phyloP scores from a whole-genome alignment of 2,113 vertebrate genomes.

The Leptobrachium leishanense region DNA sequence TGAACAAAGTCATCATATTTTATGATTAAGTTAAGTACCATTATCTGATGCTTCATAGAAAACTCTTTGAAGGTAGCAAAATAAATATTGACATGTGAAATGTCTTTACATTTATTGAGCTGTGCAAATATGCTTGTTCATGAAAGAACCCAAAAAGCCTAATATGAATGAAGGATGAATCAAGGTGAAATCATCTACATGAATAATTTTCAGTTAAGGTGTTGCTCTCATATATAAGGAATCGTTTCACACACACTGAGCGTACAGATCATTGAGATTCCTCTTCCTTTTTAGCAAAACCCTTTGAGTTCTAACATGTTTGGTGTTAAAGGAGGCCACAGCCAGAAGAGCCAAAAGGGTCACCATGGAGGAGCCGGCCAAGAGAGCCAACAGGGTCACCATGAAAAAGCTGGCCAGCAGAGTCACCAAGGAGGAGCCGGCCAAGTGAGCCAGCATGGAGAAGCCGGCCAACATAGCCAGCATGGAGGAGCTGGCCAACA shows the following conservation, averaged over 20 bases:
- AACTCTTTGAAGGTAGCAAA: background rate
- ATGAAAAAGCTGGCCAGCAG: background rate
- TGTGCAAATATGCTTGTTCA: no score
- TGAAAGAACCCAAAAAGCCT: no score
- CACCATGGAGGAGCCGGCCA: background rate
- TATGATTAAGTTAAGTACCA: background rate
- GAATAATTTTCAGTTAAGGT: background rate
- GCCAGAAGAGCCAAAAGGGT: background rate
- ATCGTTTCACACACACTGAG: background rate
- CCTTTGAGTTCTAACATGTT: conserved; percentile 6
- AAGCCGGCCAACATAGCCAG: background rate
- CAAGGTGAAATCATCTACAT: background rate
- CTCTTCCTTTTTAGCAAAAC: background rate
- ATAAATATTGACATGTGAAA: background rate
- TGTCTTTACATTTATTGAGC: background rate
- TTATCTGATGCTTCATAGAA: background rate
- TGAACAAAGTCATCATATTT: background rate
- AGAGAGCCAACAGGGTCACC: background rate
- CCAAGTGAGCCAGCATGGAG: no score
- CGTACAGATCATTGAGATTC: background rate
- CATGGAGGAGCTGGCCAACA: background rate
- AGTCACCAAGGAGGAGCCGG: background rate
- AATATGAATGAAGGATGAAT: background rate
- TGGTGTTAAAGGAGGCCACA: conserved; percentile 31
- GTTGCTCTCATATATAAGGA: background rate